phyloP scores from a whole-genome alignment of 92 coral and sea anemone genomes.

The Phenganax marumi region DNA sequence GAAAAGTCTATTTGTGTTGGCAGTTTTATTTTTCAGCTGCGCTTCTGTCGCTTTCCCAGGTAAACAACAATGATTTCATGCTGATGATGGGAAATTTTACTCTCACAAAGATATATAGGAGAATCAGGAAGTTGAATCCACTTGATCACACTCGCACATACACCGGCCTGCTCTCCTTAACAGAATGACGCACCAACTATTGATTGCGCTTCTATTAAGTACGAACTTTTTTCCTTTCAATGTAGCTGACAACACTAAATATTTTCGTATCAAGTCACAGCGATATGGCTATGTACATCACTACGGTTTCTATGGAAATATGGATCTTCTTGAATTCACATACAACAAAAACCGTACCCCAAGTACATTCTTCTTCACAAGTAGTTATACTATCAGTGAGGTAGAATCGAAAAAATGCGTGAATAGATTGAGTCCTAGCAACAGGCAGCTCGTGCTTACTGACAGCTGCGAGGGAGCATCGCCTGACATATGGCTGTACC shows the following conservation, averaged over 20 bases:
- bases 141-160: too few relatives aligned
- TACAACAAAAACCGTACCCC: neutral
- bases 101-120: neutral
- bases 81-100: neutral
- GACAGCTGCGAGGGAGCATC: neutral
- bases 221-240: too few relatives aligned
- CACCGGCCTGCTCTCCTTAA: too few relatives aligned
- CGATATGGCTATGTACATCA: slow-evolving; percentile 16
- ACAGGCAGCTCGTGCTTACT: neutral
- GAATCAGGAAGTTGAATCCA: too few relatives aligned
- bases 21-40: neutral
- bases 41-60: neutral
- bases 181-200: too few relatives aligned
- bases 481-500: neutral
- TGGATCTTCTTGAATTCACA: neutral
- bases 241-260: neutral
- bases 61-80: neutral
- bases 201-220: too few relatives aligned
- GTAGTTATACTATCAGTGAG: neutral
- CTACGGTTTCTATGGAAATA: neutral
- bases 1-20: neutral
- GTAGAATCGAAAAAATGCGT: neutral
- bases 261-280: neutral
- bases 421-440: neutral
- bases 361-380: neutral